phyloP scores from a whole-genome alignment of 2,888 invertebrate species.

The Synergus umbraculus region DNA sequence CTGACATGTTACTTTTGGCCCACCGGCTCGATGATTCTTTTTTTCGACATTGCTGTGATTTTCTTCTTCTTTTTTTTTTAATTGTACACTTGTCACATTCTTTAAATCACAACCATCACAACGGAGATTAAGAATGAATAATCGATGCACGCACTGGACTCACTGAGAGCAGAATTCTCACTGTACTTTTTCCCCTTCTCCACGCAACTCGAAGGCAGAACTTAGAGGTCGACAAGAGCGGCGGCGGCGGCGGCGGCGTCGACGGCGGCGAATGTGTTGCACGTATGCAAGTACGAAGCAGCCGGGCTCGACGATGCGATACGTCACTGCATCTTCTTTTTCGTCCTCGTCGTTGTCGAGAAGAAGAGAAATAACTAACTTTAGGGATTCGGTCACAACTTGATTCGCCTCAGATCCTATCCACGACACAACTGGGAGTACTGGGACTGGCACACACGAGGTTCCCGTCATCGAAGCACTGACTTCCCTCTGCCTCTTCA shows the following conservation, averaged over 20 bases:
- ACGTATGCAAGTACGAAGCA: not conserved
- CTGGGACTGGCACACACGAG: slow-evolving; percentile 64
- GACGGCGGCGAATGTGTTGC: not conserved
- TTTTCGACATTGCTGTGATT: slow-evolving; percentile 57
- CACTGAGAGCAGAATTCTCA: not conserved
- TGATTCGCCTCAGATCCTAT: slow-evolving; percentile 56
- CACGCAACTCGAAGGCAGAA: slow-evolving; percentile 2
- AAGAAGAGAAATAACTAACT: not conserved
- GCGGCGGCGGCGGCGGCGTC: not conserved
- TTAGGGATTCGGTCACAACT: not conserved
- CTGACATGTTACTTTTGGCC: slow-evolving; percentile 16
- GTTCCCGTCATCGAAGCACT: slow-evolving; percentile 63
- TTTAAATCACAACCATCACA: slow-evolving; percentile 60
- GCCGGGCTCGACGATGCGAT: not conserved
- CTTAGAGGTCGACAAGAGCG: slow-evolving; percentile 30
- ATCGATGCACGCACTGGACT: not conserved
- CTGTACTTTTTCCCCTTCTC: slow-evolving; percentile 15
- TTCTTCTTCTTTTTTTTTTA: slow-evolving; percentile 55
- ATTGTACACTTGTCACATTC: slow-evolving; percentile 70
- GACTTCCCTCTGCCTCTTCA: slow-evolving; percentile 57
- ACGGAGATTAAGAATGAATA: slow-evolving; percentile 29
- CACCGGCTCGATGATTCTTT: slow-evolving; percentile 45
- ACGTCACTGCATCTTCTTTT: slow-evolving; percentile 6
- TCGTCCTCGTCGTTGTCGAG: not conserved
- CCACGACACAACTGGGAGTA: slow-evolving; percentile 53